Base-by-base conservation (phyloP, 2,113 vertebrate species). In the Hoplias malabaricus region DNA sequence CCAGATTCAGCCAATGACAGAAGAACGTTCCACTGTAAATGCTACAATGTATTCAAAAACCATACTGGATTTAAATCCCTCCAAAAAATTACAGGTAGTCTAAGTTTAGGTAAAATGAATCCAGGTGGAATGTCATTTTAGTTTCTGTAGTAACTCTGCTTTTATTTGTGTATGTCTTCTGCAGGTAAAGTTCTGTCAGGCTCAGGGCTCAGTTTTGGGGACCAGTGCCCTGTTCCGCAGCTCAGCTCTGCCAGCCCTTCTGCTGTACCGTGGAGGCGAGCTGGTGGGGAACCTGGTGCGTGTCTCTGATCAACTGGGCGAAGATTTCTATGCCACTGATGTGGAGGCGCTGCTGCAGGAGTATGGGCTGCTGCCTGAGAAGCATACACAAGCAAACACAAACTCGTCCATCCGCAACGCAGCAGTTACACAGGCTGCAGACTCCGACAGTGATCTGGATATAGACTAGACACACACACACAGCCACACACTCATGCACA, bases 321-420 rank as follows among this genome's bases (percentile, higher is more conserved):
- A 98, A 57, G 98, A 99, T 90, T 99, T 99, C 89, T 99, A 98
- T 56, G 98, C 98, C 0, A 95, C 95, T 8, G 98, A 99, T 71
- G 84, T 99, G 82, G 96, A 99, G 87, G 95, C 95, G 2, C 95
- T 99, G 78, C 91, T 99, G 78, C 95, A 95, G 83, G 98, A 99
- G 38, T 98, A 95, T 71, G 95, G 98, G 61, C 90, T 99, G 85
- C 93, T 99, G 73, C 96, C 97, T 0, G 97, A 98, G 78, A 99
- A 98, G 86, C 84, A 36, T 46, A 14, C 61, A 13, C 78, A 75
- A 14, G 11, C 76, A 11, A 29, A 46, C 36, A 27, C 93, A 54
- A 59, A 92, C 0, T 50, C 92, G 34, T 83, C 92, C 1, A 84
- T 98, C 73, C 91, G 83, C 63, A 93, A 93, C 0, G 91, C 94